Percentiles rank a stretch among this genome's conserved stretches.
Conservation (phyloP, 2,113 vertebrate genomes). For the Oostethus manadensis region DNA sequence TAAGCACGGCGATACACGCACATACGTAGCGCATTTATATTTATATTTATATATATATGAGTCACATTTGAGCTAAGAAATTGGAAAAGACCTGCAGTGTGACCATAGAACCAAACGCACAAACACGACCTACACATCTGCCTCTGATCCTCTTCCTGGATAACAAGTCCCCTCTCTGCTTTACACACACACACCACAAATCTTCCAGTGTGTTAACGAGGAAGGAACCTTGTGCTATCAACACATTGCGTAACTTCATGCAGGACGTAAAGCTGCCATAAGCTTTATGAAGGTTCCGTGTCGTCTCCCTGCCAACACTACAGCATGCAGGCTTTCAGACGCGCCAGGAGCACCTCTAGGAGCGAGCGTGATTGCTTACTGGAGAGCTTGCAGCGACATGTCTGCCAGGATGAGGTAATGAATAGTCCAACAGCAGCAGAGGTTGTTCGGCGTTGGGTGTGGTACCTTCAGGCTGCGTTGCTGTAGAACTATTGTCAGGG, state of each 20-base stretch:
- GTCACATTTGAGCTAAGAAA: no score
- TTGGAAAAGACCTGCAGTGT: no score
- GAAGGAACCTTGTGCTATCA: constrained; percentile 27
- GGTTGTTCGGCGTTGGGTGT: constrained; percentile 54
- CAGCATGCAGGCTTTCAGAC: constrained; percentile 1
- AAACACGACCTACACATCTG: constrained; percentile 17
- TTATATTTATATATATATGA: no score
- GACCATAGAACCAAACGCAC: no score
- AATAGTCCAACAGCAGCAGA: constrained; percentile 25
- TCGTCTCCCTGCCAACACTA: background rate
- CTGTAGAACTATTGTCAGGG: background rate
- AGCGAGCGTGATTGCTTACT: constrained; percentile 6
- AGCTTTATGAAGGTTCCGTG: constrained; percentile 10
- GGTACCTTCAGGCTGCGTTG: constrained; percentile 51
- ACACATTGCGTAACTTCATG: constrained; percentile 29
- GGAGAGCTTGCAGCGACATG: constrained; percentile 58
- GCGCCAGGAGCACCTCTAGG: constrained; percentile 11
- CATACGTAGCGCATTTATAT: no score
- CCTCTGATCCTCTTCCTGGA: constrained; percentile 17
- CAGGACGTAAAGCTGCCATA: constrained; percentile 30
- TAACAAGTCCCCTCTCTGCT: constrained; percentile 25
- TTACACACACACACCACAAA: constrained; percentile 1
- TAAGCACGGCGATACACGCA: no score
- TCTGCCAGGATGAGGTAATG: constrained; percentile 23
- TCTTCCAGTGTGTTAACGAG: constrained; percentile 6